Percentiles rank a stretch among this genome's conserved stretches.
Conservation (phyloP, 2,797 vertebrate species). For the Lepus townsendii region DNA sequence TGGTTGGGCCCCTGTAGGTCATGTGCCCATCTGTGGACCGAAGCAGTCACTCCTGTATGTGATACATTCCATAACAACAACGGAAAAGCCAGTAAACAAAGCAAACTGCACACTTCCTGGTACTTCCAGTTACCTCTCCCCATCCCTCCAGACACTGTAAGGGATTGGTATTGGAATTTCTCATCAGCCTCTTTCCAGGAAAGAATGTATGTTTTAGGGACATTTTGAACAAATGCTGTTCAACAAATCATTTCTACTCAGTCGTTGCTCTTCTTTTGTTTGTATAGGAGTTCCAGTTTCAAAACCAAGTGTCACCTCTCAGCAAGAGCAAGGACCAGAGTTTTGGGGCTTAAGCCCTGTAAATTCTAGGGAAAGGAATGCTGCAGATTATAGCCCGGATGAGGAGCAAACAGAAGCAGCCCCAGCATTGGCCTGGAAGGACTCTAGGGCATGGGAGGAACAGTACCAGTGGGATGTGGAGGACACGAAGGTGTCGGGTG, state of each 20-base stretch:
- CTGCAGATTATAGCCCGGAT: conserved; percentile 29
- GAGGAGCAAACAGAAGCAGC: conserved; percentile 57
- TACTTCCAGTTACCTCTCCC: neutral
- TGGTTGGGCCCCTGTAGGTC: neutral
- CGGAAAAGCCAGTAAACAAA: neutral
- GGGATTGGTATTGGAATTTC: neutral
- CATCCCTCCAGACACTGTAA: neutral
- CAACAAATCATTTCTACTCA: neutral
- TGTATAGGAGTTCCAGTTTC: conserved; percentile 68
- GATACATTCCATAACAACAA: neutral
- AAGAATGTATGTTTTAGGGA: neutral
- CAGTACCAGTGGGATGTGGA: conserved; percentile 60
- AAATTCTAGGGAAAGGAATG: conserved; percentile 46
- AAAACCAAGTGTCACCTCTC: conserved; percentile 59
- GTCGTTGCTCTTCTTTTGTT: conserved; percentile 62
- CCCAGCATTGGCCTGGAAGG: conserved; percentile 57
- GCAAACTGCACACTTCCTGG: neutral
- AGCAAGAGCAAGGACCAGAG: conserved; percentile 67
- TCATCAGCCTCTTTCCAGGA: neutral
- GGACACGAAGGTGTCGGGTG: conserved; percentile 81
- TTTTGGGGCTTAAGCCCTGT: conserved; percentile 29
- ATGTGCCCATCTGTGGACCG: neutral
- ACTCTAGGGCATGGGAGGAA: conserved; percentile 68
- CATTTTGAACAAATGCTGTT: conserved; percentile 31
- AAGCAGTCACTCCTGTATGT: neutral